Conservation (phyloP, 2,113 vertebrate species). For the Crotalus helleri region DNA sequence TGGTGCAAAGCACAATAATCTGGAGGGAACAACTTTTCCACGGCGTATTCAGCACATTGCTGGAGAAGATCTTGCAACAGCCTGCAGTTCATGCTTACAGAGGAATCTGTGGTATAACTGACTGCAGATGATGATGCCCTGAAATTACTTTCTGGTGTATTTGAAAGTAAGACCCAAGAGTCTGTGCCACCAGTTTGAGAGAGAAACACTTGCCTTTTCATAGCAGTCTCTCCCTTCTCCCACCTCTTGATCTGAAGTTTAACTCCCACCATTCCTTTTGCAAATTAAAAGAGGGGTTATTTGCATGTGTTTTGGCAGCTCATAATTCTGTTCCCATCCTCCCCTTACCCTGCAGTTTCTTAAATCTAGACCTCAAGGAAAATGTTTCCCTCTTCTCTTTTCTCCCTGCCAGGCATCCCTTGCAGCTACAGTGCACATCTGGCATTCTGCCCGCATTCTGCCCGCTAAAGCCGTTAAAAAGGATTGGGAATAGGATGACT, state of each 20-base stretch:
- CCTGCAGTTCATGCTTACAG: conserved; percentile 9
- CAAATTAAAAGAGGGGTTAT: not conserved
- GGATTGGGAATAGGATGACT: not conserved
- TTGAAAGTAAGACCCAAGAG: not conserved
- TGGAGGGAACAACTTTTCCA: conserved; percentile 6
- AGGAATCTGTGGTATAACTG: conserved; percentile 14
- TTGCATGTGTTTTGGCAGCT: not conserved
- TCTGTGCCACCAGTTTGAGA: not conserved
- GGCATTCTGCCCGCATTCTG: not conserved
- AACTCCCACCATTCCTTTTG: not conserved
- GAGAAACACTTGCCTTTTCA: not conserved
- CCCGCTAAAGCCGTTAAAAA: not conserved
- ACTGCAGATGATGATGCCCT: conserved; percentile 33
- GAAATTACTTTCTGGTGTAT: not conserved
- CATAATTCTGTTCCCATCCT: not conserved
- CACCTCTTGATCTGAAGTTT: not conserved
- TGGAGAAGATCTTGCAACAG: conserved; percentile 5
- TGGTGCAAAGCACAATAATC: not conserved
- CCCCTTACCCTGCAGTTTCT: not conserved
- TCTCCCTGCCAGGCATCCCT: not conserved
- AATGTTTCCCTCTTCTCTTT: not conserved
- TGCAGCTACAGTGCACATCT: not conserved
- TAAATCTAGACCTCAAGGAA: not conserved
- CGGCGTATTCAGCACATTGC: not conserved
- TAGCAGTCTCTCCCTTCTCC: not conserved